Conservation (phyloP, 2,888 invertebrate genomes). For the Eupsilia transversa region DNA sequence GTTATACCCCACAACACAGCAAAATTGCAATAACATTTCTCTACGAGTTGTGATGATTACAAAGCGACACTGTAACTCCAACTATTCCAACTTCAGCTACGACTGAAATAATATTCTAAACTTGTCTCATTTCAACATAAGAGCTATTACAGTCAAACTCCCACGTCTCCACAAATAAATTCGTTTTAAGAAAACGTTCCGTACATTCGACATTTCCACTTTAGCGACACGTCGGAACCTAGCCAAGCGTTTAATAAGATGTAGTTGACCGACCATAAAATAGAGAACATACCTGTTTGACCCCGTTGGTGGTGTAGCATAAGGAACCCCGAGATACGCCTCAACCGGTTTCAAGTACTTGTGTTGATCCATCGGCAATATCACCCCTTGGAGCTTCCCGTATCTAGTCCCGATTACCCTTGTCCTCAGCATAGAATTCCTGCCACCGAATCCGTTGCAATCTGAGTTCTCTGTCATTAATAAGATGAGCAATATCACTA, state of each 20-base stretch:
- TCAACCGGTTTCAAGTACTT: constrained; percentile 94
- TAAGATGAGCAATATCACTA: constrained; percentile 81
- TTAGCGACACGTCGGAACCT: constrained; percentile 53
- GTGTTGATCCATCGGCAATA: constrained; percentile 94
- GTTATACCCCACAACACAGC: constrained; percentile 11
- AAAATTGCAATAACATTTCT: constrained; percentile 51
- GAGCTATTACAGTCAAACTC: constrained; percentile 34
- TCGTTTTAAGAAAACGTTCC: constrained; percentile 50
- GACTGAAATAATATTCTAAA: constrained; percentile 55
- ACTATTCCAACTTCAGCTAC: constrained; percentile 49
- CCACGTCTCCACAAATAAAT: constrained; percentile 54
- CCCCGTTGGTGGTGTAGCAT: constrained; percentile 95
- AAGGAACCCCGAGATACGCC: constrained; percentile 96
- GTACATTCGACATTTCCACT: constrained; percentile 61
- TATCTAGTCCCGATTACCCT: constrained; percentile 96
- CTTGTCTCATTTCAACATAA: constrained; percentile 44
- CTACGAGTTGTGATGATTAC: constrained; percentile 41
- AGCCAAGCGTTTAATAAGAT: constrained; percentile 67
- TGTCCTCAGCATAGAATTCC: constrained; percentile 93
- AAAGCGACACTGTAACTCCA: constrained; percentile 49
- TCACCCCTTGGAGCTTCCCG: constrained; percentile 95
- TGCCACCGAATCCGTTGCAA: constrained; percentile 85
- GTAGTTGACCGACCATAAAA: constrained; percentile 65
- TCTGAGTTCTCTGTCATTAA: constrained; percentile 80
- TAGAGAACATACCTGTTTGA: constrained; percentile 92